phyloP scores from a whole-genome alignment of 2,797 vertebrate genomes.

The Scomberomorus guttatus region DNA sequence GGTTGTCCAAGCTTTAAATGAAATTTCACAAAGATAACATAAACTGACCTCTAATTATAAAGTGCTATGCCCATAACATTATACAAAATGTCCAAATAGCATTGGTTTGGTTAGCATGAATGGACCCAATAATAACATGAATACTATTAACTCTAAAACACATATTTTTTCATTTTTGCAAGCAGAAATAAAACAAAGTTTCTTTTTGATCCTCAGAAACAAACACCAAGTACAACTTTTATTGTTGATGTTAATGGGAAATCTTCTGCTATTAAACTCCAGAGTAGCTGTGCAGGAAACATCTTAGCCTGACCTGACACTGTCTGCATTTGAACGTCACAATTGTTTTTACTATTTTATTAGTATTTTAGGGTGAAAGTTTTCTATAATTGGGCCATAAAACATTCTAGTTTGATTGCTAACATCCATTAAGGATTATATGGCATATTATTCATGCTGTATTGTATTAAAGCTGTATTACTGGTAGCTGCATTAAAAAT shows the following conservation, averaged over 20 bases:
- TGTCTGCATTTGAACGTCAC: neutral
- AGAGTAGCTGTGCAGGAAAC: neutral
- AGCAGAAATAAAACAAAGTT: too few relatives aligned
- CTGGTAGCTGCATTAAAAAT: neutral
- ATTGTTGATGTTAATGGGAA: neutral
- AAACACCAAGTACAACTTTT: neutral
- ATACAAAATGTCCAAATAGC: neutral
- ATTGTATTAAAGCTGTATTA: neutral
- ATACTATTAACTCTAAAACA: neutral
- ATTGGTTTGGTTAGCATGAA: neutral
- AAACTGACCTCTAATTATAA: too few relatives aligned
- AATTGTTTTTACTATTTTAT: neutral
- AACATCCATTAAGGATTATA: neutral
- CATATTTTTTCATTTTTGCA: too few relatives aligned
- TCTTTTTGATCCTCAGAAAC: neutral
- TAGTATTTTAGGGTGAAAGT: neutral
- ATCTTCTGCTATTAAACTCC: neutral
- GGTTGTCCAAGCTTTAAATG: constrained; percentile 89
- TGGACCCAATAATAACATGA: neutral
- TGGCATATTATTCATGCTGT: neutral
- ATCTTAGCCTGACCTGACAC: neutral
- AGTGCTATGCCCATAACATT: too few relatives aligned
- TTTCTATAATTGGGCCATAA: neutral
- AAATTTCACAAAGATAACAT: too few relatives aligned
- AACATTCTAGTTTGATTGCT: neutral